Evolutionary conservation across 1,140 invertebrate species (phyloP).

Genomic region (Chymomyza costata): DNA sequence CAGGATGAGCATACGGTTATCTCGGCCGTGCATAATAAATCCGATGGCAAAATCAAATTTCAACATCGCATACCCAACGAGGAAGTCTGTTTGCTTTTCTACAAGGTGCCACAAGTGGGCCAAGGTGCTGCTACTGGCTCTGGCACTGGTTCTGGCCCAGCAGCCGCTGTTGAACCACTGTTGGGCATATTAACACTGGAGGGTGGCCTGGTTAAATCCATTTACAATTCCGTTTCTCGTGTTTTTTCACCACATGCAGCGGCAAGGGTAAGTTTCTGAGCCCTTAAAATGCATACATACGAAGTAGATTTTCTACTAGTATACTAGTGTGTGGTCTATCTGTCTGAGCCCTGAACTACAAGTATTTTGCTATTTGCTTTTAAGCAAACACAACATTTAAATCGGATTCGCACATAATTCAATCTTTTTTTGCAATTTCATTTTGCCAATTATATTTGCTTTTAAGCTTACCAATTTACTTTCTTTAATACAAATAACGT

Average conservation of each 20-base stretch:
- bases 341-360: conserved; percentile 38
- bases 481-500: conserved; percentile 22
- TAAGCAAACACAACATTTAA: conserved; percentile 37
- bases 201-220: conserved; percentile 75
- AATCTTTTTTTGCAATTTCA: conserved; percentile 61
- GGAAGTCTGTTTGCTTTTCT: conserved; percentile 73
- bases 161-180: conserved; percentile 35
- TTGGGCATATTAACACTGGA: conserved; percentile 74
- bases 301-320: conserved; percentile 6
- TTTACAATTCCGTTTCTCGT: conserved; percentile 75
- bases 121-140: conserved; percentile 7
- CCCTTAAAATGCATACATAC: conserved; percentile 1
- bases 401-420: conserved; percentile 66
- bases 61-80: conserved; percentile 74
- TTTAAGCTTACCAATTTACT: conserved; percentile 26
- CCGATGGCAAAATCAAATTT: conserved; percentile 72
- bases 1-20: conserved; percentile 74
- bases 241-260: conserved; percentile 69
- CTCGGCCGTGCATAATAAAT: conserved; percentile 66
- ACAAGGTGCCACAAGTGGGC: conserved; percentile 73
- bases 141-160: background rate
- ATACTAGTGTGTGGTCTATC: too few species aligned
- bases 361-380: conserved; percentile 43
- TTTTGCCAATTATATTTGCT: conserved; percentile 58
- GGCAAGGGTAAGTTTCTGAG: conserved; percentile 53